A percentile compares a stretch with the other conserved stretches of the same genome.
Conservation (phyloP, 2,888 invertebrate species). For the Cantharis flavilabris region DNA sequence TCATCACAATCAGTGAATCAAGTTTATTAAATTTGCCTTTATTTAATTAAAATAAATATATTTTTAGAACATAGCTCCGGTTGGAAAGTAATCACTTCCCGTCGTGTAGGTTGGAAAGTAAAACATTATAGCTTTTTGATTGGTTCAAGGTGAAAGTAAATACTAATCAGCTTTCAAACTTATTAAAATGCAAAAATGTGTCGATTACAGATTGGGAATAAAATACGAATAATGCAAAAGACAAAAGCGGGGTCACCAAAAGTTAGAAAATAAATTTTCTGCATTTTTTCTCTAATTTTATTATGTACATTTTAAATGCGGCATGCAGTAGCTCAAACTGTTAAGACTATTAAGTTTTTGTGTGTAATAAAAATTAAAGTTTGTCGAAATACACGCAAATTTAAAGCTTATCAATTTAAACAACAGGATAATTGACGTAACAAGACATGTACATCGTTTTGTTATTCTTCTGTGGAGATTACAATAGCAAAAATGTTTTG, state of each 20-base stretch:
- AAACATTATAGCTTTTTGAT: no score
- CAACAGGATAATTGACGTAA: constrained; percentile 2
- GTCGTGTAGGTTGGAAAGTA: no score
- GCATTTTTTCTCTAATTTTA: neutral
- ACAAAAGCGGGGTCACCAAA: neutral
- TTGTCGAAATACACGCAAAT: neutral
- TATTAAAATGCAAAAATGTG: no score
- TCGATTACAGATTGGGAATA: no score
- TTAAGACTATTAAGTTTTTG: neutral
- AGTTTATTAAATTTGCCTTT: no score
- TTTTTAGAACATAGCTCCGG: no score
- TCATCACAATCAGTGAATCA: no score
- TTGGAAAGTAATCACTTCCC: no score
- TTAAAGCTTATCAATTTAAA: neutral
- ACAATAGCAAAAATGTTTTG: constrained; percentile 13
- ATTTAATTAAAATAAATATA: no score
- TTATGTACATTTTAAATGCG: neutral
- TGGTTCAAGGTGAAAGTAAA: no score
- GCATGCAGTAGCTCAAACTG: neutral
- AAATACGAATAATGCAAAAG: no score
- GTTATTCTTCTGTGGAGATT: neutral
- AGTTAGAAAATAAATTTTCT: neutral
- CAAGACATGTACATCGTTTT: constrained; percentile 12
- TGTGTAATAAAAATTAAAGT: neutral
- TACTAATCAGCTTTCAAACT: no score